Percentiles rank a stretch among this genome's conserved stretches.
Evolutionary conservation across 2,888 invertebrate genomes (phyloP).

Genomic region (Steinernema carpocapsae): DNA sequence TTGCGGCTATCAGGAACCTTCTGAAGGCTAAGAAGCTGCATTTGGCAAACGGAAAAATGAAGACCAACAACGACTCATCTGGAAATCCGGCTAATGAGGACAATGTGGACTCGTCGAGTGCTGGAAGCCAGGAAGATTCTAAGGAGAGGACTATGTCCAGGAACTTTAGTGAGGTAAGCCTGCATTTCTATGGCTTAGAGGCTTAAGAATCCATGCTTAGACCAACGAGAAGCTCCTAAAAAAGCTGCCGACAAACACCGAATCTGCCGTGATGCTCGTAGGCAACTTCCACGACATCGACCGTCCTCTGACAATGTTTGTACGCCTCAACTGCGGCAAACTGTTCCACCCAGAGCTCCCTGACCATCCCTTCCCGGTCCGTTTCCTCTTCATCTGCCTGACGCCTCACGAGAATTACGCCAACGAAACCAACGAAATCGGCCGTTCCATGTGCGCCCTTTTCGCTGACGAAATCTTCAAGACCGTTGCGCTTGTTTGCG

Average conservation of each 20-base stretch:
- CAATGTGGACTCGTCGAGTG: too few species aligned
- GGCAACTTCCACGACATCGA: constrained; percentile 50
- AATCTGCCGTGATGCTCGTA: constrained; percentile 51
- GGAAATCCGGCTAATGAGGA: constrained; percentile 43
- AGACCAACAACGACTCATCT: constrained; percentile 18
- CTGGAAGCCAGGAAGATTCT: constrained; percentile 41
- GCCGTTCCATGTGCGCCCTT: constrained; percentile 70
- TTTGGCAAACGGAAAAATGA: constrained; percentile 28
- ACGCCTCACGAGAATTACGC: constrained; percentile 67
- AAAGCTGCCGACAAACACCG: constrained; percentile 46
- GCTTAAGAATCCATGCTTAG: constrained; percentile 31
- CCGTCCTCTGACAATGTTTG: constrained; percentile 49
- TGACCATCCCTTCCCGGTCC: constrained; percentile 69
- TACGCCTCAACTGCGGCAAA: constrained; percentile 44
- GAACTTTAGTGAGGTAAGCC: constrained; percentile 24
- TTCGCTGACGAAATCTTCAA: constrained; percentile 69
- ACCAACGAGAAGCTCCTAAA: constrained; percentile 49
- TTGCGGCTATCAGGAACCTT: constrained; percentile 14
- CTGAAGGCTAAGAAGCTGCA: constrained; percentile 28
- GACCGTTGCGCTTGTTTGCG: constrained; percentile 48
- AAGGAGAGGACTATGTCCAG: constrained; percentile 8
- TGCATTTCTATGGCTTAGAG: too few species aligned
- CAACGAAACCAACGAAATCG: constrained; percentile 63
- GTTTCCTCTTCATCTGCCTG: constrained; percentile 70
- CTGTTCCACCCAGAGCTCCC: constrained; percentile 39